Conservation (phyloP, 2,888 invertebrate species). For the Anarsia innoxiella region DNA sequence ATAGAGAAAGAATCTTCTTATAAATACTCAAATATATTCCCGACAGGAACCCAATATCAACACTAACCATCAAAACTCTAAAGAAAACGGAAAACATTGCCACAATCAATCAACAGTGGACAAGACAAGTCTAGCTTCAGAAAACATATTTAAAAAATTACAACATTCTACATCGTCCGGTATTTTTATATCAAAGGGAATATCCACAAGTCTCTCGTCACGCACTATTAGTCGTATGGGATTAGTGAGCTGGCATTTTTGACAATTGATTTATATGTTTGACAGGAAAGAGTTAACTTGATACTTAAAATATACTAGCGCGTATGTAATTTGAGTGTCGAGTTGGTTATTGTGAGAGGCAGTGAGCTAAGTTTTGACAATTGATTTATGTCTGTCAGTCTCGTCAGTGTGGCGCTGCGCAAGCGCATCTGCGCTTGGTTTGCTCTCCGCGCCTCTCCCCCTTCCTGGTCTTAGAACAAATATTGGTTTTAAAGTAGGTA, state of each 20-base stretch:
- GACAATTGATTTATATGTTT: conserved; percentile 76
- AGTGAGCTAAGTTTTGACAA: conserved; percentile 72
- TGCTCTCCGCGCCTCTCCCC: conserved; percentile 23
- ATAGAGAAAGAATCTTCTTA: no score
- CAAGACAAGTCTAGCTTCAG: no score
- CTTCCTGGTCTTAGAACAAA: conserved; percentile 30
- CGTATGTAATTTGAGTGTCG: no score
- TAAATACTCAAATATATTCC: no score
- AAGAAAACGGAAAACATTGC: not conserved
- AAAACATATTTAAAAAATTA: no score
- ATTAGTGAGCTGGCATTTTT: conserved; percentile 59
- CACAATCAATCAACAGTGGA: not conserved
- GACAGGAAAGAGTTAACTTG: no score
- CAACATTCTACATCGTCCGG: not conserved
- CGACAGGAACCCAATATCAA: no score
- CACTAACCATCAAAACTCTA: not conserved
- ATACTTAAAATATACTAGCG: no score
- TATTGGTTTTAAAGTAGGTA: conserved; percentile 38
- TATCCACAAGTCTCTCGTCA: conserved; percentile 42
- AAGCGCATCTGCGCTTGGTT: conserved; percentile 49
- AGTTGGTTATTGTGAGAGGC: no score
- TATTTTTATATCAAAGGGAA: conserved; percentile 13
- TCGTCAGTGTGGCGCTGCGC: conserved; percentile 68
- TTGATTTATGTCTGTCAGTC: conserved; percentile 74
- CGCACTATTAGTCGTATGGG: conserved; percentile 54